Base-by-base conservation (phyloP, 2,888 invertebrate genomes). In the Camponotus fellah region DNA sequence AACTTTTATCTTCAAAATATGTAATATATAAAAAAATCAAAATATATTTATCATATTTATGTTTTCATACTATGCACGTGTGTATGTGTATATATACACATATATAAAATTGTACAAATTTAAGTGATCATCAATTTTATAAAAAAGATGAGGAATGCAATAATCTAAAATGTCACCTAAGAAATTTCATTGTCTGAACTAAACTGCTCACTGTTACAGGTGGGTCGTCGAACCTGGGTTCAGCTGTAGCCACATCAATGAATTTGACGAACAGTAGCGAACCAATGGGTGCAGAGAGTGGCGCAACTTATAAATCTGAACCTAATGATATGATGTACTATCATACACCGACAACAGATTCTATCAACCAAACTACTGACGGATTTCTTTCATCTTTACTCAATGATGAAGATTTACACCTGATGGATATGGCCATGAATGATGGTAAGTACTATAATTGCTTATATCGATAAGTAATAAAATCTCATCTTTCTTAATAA, bases 341-440 rank as follows among this genome's bases (percentile, higher is more conserved):
- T 94, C 97, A 94, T 40, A 88, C 92, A 77, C 92, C 91, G 74
- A 87, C 92, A 43, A 96, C 97, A 3, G 96, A 97, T 66, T 96
- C 97, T 91, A 95, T 97, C 93, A 97, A 97, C 95, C 97, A 97
- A 93, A 97, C 97, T 53, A 96, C 97, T 37, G 98, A 98, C 92
- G 98, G 98, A 64, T 98, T 98, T 92, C 96, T 98, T 58, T 98
- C 98, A 86, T 98, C 98, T 1, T 97, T 98, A 86, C 96, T 98
- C 76, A 98, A 98, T 93, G 98, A 98, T 90, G 98, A 98, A 92
- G 98, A 98, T 93, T 95, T 98, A 53, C 98, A 98, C 93, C 96
- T 98, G 72, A 98, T 98, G 98, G 98, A 98, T 92, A 98, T 98
- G 97, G 97, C 98, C 62, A 97, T 98, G 96, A 97, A 97, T 92